Evolutionary conservation across 2,888 invertebrate species (phyloP), one percentile per base, ranked within the genome.

Genomic region (Rotaria macrura): DNA sequence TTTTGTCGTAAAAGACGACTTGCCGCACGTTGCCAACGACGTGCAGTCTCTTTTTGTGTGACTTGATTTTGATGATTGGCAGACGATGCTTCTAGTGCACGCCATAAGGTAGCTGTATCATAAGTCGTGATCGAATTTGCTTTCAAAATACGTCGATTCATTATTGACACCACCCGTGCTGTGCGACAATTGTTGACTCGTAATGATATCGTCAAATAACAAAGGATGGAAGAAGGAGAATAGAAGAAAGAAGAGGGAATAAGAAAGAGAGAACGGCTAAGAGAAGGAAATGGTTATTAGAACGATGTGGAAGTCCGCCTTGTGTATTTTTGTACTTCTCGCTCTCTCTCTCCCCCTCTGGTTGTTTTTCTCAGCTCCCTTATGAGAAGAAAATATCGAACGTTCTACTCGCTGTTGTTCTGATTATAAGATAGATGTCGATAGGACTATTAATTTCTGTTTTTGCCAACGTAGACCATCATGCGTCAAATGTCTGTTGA

Each of bases 21-120:
- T 79, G 79, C 79, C n/a, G 79, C 79, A n/a, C 79, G 79, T 79
- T 79, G 79, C 79, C 79, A 79, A n/a, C 79, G 79, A n/a, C 43
- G 79, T 79, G n/a, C 34, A 29, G 34, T 65, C 5, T 52, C 52
- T 52, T 52, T 52, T 23, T 52, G 79, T n/a, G 14, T 20, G 0
- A 34, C 20, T 6, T 34, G 65, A 65, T 65, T 65, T 65, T 65
- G 65, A 20, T 65, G 65, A 65, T 65, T 65, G 34, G 34, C 65
- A 65, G 65, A 65, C 38, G 65, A 65, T 34, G 65, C 65, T 65
- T 65, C 65, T 12, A 65, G 20, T 65, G 65, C 65, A 65, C 65
- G 65, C 65, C 65, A 65, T 65, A 65, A 65, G 1, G 65, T 65
- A 29, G 65, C 65, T 20, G 65, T 65, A 65, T 65, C 65, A 17